phyloP scores from a whole-genome alignment of 1,140 invertebrate species.

The Drosophila neocordata region DNA sequence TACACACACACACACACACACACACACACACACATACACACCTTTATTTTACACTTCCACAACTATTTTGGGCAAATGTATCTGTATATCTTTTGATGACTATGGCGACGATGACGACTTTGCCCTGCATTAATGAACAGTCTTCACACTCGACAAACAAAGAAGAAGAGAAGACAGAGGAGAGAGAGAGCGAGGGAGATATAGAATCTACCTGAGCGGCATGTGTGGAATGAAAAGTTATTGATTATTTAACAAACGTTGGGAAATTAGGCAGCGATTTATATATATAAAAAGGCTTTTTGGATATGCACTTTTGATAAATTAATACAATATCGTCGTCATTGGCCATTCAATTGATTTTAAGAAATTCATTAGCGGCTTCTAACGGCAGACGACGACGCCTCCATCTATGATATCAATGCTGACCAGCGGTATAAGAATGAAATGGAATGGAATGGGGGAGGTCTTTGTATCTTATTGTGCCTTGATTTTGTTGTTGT shows the following conservation, averaged over 20 bases:
- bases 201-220: constrained; percentile 29
- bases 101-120: constrained; percentile 12
- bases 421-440: too few species aligned
- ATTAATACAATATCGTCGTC: constrained; percentile 70
- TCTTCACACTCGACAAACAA: constrained; percentile 59
- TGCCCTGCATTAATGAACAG: constrained; percentile 64
- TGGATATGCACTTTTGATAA: constrained; percentile 72
- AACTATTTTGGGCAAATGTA: constrained; percentile 36
- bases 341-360: constrained; percentile 72
- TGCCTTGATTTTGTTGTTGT: constrained; percentile 31
- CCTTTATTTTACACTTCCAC: constrained; percentile 73
- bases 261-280: constrained; percentile 80
- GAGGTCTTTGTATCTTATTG: constrained; percentile 25
- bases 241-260: constrained; percentile 76
- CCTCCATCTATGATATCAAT: constrained; percentile 41
- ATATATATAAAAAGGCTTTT: constrained; percentile 55
- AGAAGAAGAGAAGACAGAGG: background rate
- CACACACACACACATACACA: constrained; percentile 48
- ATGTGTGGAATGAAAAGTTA: constrained; percentile 34
- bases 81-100: constrained; percentile 51
- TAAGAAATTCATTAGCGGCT: constrained; percentile 72
- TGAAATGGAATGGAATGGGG: background rate
- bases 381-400: constrained; percentile 57
- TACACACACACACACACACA: constrained; percentile 32
- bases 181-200: background rate